phyloP scores from a whole-genome alignment of 2,888 invertebrate species.

The Caenorhabditis sp. region DNA sequence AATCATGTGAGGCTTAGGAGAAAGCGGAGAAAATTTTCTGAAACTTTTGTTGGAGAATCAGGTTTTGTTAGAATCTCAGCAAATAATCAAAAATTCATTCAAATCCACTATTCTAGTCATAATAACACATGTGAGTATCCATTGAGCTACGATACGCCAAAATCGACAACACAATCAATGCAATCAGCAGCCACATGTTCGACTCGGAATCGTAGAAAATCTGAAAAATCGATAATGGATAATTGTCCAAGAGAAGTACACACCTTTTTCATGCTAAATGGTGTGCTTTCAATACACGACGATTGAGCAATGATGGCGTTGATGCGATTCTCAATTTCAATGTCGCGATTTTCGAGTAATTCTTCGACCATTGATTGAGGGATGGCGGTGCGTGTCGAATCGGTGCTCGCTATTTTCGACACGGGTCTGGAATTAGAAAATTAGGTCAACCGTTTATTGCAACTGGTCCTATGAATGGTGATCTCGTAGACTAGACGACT shows the following conservation, averaged over 20 bases:
- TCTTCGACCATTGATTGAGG: background rate
- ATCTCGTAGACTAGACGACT: no score
- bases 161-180: constrained; percentile 21
- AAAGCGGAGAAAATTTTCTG: no score
- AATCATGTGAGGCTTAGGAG: no score
- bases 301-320: background rate
- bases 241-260: background rate
- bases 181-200: constrained; percentile 30
- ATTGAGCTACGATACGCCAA: constrained; percentile 34
- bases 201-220: constrained; percentile 28
- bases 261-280: no score
- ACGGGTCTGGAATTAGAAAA: no score
- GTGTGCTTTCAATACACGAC: no score
- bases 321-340: background rate
- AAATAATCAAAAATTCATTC: no score
- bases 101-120: constrained; percentile 8
- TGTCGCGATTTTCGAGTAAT: background rate
- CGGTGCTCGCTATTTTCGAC: no score
- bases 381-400: background rate
- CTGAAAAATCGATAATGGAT: background rate
- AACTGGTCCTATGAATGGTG: no score
- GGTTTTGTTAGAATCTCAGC: no score
- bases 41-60: no score
- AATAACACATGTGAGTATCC: constrained; percentile 33
- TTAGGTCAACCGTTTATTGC: no score